These are phyloP conservation scores for Ichneumon xanthorius DNA, from an alignment of 2,888 invertebrate genomes.

Conservation along the genomic window DNA sequence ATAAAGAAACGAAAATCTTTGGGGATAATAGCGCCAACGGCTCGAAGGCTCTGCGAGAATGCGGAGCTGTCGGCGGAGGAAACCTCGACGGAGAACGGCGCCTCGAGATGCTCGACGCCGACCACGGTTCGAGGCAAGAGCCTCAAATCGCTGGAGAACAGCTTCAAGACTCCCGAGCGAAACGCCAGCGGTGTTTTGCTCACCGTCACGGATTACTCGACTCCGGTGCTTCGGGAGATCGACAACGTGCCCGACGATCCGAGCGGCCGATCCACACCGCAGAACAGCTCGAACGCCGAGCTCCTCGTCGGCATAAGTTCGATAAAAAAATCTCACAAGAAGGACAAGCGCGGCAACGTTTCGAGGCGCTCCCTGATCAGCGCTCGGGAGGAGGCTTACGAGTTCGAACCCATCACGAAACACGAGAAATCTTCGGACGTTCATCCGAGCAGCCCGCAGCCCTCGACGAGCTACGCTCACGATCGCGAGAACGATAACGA, in stretches of 20 bases:
- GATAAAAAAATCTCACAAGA: conserved; percentile 81
- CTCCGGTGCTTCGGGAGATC: conserved; percentile 9
- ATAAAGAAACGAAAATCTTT: conserved; percentile 77
- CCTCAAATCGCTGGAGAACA: neutral
- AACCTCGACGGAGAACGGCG: neutral
- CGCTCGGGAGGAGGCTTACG: conserved; percentile 42
- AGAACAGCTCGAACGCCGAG: conserved; percentile 74
- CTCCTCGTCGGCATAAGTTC: conserved; percentile 76
- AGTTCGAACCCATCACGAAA: conserved; percentile 9
- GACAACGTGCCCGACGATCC: conserved; percentile 43
- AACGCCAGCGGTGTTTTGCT: conserved; percentile 2
- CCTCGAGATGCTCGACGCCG: conserved; percentile 58
- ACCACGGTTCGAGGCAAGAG: conserved; percentile 23
- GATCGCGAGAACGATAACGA: conserved; percentile 15
- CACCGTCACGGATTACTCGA: conserved; percentile 39
- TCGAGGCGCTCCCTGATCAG: conserved; percentile 44
- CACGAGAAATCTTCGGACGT: conserved; percentile 32
- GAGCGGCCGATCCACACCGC: conserved; percentile 76
- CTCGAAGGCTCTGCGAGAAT: conserved; percentile 50
- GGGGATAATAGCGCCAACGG: conserved; percentile 28
- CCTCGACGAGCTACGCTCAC: conserved; percentile 68
- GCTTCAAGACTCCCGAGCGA: conserved; percentile 42
- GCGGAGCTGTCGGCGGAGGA: conserved; percentile 26
- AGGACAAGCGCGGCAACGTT: conserved; percentile 76
- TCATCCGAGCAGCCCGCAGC: conserved; percentile 58